These are phyloP conservation scores for Mus spretus DNA, from an alignment of 2,797 vertebrate species.

Conservation along the genomic window DNA sequence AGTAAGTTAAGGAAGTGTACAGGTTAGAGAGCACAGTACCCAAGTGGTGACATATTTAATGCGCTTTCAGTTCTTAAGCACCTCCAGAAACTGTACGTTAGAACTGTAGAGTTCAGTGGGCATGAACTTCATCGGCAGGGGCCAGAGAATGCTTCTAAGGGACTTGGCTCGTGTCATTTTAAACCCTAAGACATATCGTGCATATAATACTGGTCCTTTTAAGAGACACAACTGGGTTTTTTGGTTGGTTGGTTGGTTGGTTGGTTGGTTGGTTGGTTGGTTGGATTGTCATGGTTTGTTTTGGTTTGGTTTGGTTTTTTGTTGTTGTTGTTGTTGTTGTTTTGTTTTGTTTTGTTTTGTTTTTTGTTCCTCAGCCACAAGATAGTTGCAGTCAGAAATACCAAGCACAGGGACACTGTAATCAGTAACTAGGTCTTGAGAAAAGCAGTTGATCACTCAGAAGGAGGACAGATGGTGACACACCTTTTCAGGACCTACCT, in stretches of 20 bases:
- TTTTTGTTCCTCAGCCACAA: not conserved
- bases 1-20: not conserved
- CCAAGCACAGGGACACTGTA: not conserved
- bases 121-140: slow-evolving; percentile 27
- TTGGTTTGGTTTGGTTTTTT: not conserved
- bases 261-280: not conserved
- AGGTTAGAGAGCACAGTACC: not conserved
- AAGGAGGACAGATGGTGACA: not conserved
- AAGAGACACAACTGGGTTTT: not conserved
- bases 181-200: not conserved
- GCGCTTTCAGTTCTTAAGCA: not conserved
- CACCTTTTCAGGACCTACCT: not conserved
- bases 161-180: slow-evolving; percentile 34
- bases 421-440: not conserved
- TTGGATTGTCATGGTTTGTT: too few relatives aligned
- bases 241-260: not conserved
- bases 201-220: not conserved
- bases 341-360: not conserved
- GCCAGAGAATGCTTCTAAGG: slow-evolving; percentile 40
- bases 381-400: not conserved
- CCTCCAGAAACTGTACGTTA: not conserved
- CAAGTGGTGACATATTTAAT: accelerated
- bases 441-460: not conserved
- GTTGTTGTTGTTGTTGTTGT: not conserved
- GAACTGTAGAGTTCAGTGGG: slow-evolving; percentile 50